These are phyloP conservation scores for Aspidiotus rigidus DNA, from an alignment of 2,888 invertebrate species.

Conservation along the genomic window DNA sequence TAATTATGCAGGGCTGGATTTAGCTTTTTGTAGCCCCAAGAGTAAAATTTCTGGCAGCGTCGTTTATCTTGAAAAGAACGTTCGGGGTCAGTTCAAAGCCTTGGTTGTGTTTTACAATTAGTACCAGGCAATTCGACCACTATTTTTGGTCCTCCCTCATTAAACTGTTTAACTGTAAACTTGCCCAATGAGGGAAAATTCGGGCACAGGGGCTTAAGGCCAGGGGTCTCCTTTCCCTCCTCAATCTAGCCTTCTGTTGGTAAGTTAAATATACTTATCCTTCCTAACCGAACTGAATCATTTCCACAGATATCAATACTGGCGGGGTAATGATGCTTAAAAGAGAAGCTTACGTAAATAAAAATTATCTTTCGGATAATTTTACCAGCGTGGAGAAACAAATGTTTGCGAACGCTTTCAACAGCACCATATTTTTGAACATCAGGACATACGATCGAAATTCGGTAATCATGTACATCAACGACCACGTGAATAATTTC, in stretches of 20 bases:
- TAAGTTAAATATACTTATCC: not conserved
- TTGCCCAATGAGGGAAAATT: no score
- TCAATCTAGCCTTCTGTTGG: not conserved
- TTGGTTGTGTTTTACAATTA: no score
- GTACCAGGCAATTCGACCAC: no score
- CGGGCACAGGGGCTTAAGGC: no score
- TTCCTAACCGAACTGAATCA: not conserved
- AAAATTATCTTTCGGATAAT: slow-evolving; percentile 59
- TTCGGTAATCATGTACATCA: slow-evolving; percentile 76
- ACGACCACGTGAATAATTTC: slow-evolving; percentile 88
- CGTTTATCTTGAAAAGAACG: no score
- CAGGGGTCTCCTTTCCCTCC: no score
- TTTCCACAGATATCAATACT: slow-evolving; percentile 69
- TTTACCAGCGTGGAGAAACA: slow-evolving; percentile 55
- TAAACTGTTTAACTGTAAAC: no score
- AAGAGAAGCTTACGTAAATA: slow-evolving; percentile 66
- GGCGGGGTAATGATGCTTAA: slow-evolving; percentile 82
- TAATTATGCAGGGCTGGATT: no score
- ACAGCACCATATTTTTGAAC: slow-evolving; percentile 75
- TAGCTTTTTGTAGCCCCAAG: no score
- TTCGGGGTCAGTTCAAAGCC: no score
- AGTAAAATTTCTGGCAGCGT: no score
- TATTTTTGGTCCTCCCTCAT: no score
- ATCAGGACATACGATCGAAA: slow-evolving; percentile 75
- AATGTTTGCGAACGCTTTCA: slow-evolving; percentile 61